Percentiles rank a stretch among this genome's conserved stretches.
These are phyloP conservation scores for Notodonta ziczac DNA, from an alignment of 2,888 invertebrate species.

Conservation along the genomic window DNA sequence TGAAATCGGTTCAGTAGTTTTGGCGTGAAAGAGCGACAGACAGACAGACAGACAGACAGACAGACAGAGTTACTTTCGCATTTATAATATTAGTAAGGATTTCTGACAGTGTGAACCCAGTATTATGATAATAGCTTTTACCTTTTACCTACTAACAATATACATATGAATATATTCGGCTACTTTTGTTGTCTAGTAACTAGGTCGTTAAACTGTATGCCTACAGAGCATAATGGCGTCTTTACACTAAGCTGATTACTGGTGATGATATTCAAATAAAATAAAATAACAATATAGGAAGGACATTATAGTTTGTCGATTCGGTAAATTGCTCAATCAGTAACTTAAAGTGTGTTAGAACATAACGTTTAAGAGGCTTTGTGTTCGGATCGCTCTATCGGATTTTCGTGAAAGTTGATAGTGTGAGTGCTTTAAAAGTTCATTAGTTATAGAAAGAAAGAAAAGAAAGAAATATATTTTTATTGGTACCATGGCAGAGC, in stretches of 20 bases:
- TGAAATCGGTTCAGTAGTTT: no score
- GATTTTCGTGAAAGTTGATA: background rate
- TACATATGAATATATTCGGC: background rate
- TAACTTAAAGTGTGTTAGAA: slow-evolving; percentile 2
- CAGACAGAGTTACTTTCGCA: no score
- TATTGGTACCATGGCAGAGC: no score
- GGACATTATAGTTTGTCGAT: background rate
- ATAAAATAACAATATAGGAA: slow-evolving; percentile 13
- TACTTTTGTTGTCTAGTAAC: slow-evolving; percentile 14
- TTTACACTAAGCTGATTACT: slow-evolving; percentile 48
- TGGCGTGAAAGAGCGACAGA: no score
- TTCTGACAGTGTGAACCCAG: background rate
- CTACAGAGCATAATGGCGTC: slow-evolving; percentile 38
- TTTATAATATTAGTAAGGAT: no score
- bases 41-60: no score
- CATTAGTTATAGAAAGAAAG: no score
- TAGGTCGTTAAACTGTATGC: slow-evolving; percentile 45
- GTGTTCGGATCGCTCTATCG: background rate
- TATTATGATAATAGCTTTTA: background rate
- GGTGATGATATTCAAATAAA: slow-evolving; percentile 57
- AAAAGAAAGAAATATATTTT: no score
- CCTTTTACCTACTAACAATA: slow-evolving; percentile 8
- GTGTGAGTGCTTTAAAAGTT: background rate
- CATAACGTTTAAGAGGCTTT: background rate
- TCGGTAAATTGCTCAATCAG: slow-evolving; percentile 2